phyloP scores from a whole-genome alignment of 1,140 invertebrate genomes.

The Anastrepha obliqua region DNA sequence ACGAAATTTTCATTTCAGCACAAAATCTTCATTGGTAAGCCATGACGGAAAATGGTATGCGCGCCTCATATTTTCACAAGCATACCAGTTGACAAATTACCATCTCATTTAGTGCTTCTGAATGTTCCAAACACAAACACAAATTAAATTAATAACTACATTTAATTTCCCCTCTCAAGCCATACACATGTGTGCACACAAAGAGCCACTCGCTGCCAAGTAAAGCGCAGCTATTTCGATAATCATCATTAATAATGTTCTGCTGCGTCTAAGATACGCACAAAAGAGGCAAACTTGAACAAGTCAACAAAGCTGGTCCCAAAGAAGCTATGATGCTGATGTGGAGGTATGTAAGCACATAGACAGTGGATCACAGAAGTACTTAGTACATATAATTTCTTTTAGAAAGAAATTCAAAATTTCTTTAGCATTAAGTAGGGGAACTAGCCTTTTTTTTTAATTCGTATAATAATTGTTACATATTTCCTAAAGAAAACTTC shows the following conservation, averaged over 20 bases:
- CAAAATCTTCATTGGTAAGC: too few species aligned
- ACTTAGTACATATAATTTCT: too few species aligned
- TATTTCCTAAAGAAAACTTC: too few species aligned
- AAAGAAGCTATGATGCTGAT: background rate
- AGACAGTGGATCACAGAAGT: too few species aligned
- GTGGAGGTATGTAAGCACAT: too few species aligned
- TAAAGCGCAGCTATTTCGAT: background rate
- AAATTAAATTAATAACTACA: background rate
- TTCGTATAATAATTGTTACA: too few species aligned
- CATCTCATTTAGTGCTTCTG: constrained; percentile 10
- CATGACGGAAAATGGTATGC: too few species aligned
- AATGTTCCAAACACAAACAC: background rate
- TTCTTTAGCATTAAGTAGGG: too few species aligned
- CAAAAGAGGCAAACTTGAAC: background rate
- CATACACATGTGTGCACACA: background rate
- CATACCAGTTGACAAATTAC: background rate
- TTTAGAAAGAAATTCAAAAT: too few species aligned
- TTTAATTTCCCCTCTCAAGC: background rate
- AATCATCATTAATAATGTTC: background rate
- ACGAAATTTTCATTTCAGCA: too few species aligned
- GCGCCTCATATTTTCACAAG: background rate
- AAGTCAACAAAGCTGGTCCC: background rate
- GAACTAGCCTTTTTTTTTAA: too few species aligned
- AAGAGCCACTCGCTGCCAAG: background rate
- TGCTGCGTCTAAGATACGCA: background rate